Evolutionary conservation across 1,140 invertebrate genomes (phyloP).

Genomic region (Sipha flava): DNA sequence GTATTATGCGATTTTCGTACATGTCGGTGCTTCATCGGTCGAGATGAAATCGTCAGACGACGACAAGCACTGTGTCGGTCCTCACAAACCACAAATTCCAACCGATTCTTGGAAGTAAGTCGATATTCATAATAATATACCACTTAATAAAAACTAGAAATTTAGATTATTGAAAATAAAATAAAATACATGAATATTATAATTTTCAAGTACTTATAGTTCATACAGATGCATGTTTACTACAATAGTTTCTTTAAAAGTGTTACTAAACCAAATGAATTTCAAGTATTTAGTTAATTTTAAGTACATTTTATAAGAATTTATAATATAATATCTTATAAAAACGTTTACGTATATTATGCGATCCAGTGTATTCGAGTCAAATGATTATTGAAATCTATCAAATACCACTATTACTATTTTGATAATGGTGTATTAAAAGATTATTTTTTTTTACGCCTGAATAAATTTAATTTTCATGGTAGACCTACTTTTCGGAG

Average conservation of each 20-base stretch:
- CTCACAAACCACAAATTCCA: background rate
- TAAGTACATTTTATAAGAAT: no score
- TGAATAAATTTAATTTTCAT: slow-evolving; percentile 15
- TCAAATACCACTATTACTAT: background rate
- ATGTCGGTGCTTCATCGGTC: slow-evolving; percentile 13
- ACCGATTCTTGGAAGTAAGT: slow-evolving; percentile 27
- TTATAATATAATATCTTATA: no score
- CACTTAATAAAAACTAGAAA: no score
- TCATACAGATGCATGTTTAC: no score
- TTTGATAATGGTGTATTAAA: background rate
- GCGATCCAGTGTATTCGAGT: background rate
- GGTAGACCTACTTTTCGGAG: slow-evolving; percentile 16
- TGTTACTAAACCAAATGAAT: no score
- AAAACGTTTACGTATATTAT: no score
- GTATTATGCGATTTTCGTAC: slow-evolving; percentile 26
- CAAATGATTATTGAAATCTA: background rate
- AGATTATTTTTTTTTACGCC: background rate
- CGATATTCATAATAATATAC: no score
- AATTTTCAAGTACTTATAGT: no score
- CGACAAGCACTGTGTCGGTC: slow-evolving; percentile 18
- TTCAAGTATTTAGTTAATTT: no score
- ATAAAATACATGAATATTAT: no score
- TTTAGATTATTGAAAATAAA: no score
- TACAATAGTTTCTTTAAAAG: no score
- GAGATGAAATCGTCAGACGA: slow-evolving; percentile 30